Percentiles rank a stretch among this genome's conserved stretches.
Conservation (phyloP, 2,888 invertebrate species). For the Oxyscelio sp. region DNA sequence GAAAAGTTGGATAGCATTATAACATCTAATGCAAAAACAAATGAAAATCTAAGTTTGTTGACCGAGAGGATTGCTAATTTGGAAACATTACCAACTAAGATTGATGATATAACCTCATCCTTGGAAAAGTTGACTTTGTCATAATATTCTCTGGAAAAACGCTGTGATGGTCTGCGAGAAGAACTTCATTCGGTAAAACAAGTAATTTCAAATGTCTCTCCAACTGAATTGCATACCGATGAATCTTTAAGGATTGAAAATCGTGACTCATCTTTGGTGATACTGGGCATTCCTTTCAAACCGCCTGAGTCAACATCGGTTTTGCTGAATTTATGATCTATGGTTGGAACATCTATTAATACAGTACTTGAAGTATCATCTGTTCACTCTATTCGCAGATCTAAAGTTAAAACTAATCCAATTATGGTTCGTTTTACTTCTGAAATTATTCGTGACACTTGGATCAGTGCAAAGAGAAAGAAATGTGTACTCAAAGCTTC, state of each 20-base stretch:
- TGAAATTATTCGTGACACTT: background rate
- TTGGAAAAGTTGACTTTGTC: too few relatives aligned
- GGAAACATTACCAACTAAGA: too few relatives aligned
- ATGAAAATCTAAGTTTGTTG: too few relatives aligned
- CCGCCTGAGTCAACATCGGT: background rate
- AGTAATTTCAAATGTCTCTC: too few relatives aligned
- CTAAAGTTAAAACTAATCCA: background rate
- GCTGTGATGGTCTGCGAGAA: background rate
- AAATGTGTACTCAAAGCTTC: background rate
- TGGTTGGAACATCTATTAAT: background rate
- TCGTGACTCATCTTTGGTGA: constrained; percentile 77
- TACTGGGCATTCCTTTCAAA: constrained; percentile 92
- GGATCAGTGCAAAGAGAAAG: background rate
- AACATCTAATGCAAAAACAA: too few relatives aligned
- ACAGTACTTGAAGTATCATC: background rate
- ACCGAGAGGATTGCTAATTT: too few relatives aligned
- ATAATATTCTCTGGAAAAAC: too few relatives aligned
- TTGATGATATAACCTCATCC: constrained; percentile 92
- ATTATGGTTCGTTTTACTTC: background rate
- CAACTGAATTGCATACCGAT: too few relatives aligned
- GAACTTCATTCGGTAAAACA: too few relatives aligned
- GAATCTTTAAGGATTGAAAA: too few relatives aligned
- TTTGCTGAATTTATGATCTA: background rate
- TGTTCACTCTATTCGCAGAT: background rate
- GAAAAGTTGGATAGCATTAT: too few relatives aligned